Base-by-base conservation (phyloP, 2,797 vertebrate species). In the Crossoptilon crossoptilon region DNA sequence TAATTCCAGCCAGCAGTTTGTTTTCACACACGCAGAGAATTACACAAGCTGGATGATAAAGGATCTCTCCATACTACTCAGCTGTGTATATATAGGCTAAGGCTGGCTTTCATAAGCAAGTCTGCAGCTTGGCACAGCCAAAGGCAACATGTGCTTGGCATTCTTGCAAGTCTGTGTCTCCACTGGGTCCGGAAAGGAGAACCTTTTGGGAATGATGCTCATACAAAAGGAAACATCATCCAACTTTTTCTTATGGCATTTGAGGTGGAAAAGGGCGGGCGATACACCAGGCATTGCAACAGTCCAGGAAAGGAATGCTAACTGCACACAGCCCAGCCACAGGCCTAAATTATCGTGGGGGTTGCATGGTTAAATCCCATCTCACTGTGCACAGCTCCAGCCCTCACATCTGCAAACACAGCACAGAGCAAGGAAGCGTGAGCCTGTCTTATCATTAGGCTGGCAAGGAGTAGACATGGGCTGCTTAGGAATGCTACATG, bases 371-470 rank as follows among this genome's bases (percentile, higher is more conserved):
- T 81, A 48, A 80, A 75, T 26, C 37, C 62, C 12, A 11, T 60
- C 56, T 87, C 60, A 49, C 37, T 62, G 22, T 0, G 0, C 53
- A 4, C 44, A 55, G 55, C 75, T 83, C 1, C 0, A 84, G 53
- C 58, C 3, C n/a, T 70, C 11, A 19, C 27, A 53, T 90, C 73
- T 83, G 86, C 53, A 37, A 90, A 60, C 24, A 37, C 53, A 58
- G 2, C 0, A 1, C 5, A 49, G 77, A 76, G 74, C 44, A 41
- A 16, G 84, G 56, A 64, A 26, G 84, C 46, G 15, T 7, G 58
- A 89, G 49, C 58, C 84, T 70, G 87, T 53, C 59, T 95, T 86
- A 75, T 92, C 91, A 91, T 88, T 77, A 93, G 49, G 27, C 58
- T 4, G 26, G 73, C 6, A 55, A 91, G 71, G 81, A 88, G 33